A percentile compares a stretch with the other conserved stretches of the same genome.
Evolutionary conservation across 1,140 invertebrate genomes (phyloP).

Genomic region (Ditylenchus dipsaci): DNA sequence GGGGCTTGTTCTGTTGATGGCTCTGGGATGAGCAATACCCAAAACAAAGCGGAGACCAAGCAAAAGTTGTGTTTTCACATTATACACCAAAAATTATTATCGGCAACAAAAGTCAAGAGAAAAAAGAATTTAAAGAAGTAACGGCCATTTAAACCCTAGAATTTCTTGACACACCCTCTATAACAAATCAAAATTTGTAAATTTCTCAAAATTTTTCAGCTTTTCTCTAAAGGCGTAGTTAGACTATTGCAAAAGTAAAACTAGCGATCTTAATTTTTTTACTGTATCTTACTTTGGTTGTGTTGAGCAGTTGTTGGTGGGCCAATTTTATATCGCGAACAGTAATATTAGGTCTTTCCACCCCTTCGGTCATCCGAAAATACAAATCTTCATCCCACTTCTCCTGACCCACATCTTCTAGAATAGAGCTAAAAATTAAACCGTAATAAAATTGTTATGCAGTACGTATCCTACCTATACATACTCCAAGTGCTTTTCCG

Average conservation of each 20-base stretch:
- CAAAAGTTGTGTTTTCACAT: too few species aligned
- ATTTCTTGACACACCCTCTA: neutral
- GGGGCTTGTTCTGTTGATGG: too few species aligned
- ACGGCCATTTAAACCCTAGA: neutral
- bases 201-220: neutral
- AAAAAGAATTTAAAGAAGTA: neutral
- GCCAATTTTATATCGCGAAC: constrained; percentile 16
- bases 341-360: constrained; percentile 11
- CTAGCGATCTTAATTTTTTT: neutral
- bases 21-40: too few species aligned
- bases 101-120: too few species aligned
- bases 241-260: too few species aligned
- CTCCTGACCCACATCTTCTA: constrained; percentile 44
- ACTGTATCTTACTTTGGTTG: neutral
- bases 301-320: neutral
- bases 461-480: constrained; percentile 32
- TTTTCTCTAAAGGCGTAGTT: neutral
- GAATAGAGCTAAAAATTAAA: constrained; percentile 29
- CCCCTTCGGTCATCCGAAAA: neutral
- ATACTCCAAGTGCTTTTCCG: constrained; percentile 66
- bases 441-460: neutral
- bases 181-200: neutral
- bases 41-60: too few species aligned
- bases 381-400: constrained; percentile 41
- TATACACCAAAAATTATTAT: too few species aligned